A percentile compares a stretch with the other conserved stretches of the same genome.
Conservation (phyloP, 2,888 invertebrate species). For the Hypercompe scribonia region DNA sequence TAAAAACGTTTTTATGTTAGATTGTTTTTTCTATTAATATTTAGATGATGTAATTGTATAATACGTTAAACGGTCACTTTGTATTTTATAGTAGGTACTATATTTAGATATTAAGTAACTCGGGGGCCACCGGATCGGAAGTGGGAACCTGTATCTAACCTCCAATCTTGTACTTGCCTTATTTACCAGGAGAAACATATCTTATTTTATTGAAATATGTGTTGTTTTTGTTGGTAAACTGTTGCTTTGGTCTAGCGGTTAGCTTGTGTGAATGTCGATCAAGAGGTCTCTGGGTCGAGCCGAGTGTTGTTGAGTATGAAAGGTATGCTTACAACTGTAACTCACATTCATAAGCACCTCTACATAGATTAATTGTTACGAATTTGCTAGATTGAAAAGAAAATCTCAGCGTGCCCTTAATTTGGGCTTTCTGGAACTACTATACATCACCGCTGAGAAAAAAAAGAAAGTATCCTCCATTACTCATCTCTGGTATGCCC, state of each 20-base stretch:
- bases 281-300: no score
- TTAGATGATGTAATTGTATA: neutral
- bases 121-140: neutral
- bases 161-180: neutral
- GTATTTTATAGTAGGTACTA: neutral
- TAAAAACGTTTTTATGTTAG: neutral
- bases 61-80: neutral
- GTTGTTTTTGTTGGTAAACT: no score
- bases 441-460: conserved; percentile 41
- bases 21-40: neutral
- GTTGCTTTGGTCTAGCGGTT: no score
- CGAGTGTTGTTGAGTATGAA: no score
- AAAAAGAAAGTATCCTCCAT: conserved; percentile 63
- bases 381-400: conserved; percentile 21
- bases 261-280: no score
- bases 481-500: conserved; percentile 70
- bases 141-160: neutral
- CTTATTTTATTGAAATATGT: neutral
- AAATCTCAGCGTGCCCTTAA: conserved; percentile 16
- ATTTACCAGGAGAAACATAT: neutral
- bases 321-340: neutral
- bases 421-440: conserved; percentile 19
- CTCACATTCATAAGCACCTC: neutral
- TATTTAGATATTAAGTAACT: neutral
- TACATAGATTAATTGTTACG: neutral